Evolutionary conservation across 2,888 invertebrate species (phyloP).

Genomic region (Meta bourneti): DNA sequence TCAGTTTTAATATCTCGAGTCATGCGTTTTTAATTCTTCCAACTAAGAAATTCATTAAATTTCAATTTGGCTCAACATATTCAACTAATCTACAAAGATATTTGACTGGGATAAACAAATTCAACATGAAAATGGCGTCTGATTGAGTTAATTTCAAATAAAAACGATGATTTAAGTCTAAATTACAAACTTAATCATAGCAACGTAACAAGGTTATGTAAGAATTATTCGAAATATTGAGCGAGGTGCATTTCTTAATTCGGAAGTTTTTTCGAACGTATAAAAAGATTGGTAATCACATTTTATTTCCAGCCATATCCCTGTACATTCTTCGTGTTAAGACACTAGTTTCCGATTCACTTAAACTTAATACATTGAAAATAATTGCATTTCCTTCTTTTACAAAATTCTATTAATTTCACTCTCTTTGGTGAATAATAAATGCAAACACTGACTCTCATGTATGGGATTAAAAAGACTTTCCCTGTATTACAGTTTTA

Average conservation of each 20-base stretch:
- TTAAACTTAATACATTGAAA: conserved; percentile 34
- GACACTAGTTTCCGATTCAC: conserved; percentile 9
- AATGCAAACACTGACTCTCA: conserved; percentile 6
- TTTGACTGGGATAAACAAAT: background rate
- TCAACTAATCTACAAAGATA: background rate
- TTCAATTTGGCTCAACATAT: background rate
- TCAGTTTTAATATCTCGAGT: too few species aligned
- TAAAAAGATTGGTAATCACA: background rate
- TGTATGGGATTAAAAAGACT: conserved; percentile 21
- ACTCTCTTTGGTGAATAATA: conserved; percentile 34
- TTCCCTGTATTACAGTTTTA: background rate
- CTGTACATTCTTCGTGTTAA: background rate
- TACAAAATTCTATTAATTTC: conserved; percentile 19
- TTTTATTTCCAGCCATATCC: background rate
- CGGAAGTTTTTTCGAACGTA: background rate
- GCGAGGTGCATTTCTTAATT: background rate
- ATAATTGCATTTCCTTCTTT: conserved; percentile 13
- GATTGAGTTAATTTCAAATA: background rate
- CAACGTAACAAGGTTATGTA: background rate
- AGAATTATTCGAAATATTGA: background rate
- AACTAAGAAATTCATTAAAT: too few species aligned
- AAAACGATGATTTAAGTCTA: background rate
- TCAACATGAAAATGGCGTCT: background rate
- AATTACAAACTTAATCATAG: background rate
- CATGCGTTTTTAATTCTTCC: too few species aligned